Base-by-base conservation (phyloP, 2,888 invertebrate species). In the Dicyrtomina minuta region DNA sequence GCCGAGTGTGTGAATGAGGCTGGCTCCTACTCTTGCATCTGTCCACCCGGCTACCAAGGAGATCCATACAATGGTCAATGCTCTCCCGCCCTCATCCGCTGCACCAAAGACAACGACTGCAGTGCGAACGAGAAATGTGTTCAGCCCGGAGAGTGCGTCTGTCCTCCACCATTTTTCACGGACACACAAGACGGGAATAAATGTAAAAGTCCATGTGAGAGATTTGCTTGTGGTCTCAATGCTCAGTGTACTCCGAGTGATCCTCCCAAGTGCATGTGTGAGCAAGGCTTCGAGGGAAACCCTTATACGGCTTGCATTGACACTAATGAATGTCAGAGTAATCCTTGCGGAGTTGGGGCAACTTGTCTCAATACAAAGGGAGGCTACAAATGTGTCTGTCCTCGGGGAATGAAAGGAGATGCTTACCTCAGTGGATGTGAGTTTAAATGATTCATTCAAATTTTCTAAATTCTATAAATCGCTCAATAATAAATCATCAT, bases 131-230 rank as follows among this genome's bases (percentile, higher is more conserved):
- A 95, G 82, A 91, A 91, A 82, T 95, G 95, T 81, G 89, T 93
- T 27, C 91, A 94, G 81, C 93, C 93, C 1, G 94, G 94, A 1
- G 90, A 92, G 82, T 95, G 95, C 80, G 87, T 93, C 20, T 95
- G 95, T 80, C 92, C 92, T 33, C 93, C 93, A 20, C 95, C 95
- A 0, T 72, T 89, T 83, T 93, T 92, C 81, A 87, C 90, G 39
- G 94, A 95, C 80, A 87, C 89, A 12, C 85, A 86, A 22, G 92
- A 93, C 80, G 89, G 88, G 43, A 91, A 92, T 81, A 89, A 90
- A 81, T 95, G 95, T 81, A 93, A 93, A 83, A 94, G 91, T 80
- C 94, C 94, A 8, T 95, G 94, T 81, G 93, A 95, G 82, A 86
- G 93, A 72, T 93, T 90, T 81, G 89, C 90, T 10, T 95, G 95